Conservation (phyloP, 2,888 invertebrate genomes). For the Drosophila tanythrix region DNA sequence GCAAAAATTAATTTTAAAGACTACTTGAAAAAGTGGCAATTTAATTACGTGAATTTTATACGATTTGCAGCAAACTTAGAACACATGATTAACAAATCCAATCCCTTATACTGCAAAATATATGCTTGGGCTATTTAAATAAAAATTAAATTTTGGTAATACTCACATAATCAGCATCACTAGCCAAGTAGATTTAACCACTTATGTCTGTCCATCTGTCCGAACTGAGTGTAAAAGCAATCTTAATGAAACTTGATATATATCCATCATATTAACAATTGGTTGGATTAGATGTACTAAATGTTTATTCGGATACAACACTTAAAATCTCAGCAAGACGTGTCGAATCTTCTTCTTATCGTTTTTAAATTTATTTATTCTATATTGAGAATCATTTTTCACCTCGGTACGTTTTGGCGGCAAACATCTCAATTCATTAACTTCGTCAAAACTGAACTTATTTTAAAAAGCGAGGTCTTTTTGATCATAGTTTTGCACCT, state of each 20-base stretch:
- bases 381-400: neutral
- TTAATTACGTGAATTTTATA: neutral
- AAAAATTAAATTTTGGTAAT: neutral
- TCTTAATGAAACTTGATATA: neutral
- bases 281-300: neutral
- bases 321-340: neutral
- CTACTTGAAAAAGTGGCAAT: neutral
- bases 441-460: too few species aligned
- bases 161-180: neutral
- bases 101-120: neutral
- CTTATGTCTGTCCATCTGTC: too few species aligned
- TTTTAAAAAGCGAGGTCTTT: too few species aligned
- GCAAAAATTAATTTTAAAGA: neutral
- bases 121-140: neutral
- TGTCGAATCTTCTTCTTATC: too few species aligned
- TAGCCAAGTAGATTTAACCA: too few species aligned
- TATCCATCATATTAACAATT: neutral
- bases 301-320: neutral
- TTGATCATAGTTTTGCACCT: too few species aligned
- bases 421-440: slow-evolving; percentile 8
- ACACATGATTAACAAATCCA: neutral
- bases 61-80: neutral
- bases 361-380: too few species aligned
- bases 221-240: neutral
- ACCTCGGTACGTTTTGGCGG: neutral